Evolutionary conservation across 92 coral and sea anemone species (phyloP).

Genomic region (Zoanthus solanderi): DNA sequence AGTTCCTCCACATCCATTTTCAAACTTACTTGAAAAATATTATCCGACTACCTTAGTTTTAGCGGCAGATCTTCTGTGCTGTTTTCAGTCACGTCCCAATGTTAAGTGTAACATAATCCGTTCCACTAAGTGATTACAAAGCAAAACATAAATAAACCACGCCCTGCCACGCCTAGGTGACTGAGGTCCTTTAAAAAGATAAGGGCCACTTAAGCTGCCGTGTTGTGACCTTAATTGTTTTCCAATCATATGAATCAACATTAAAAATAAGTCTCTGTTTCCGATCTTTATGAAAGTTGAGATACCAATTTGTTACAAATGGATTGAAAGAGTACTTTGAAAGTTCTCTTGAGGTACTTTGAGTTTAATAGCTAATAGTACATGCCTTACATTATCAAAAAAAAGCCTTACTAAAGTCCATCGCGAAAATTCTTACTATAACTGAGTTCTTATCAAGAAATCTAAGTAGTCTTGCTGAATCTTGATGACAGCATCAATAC

Average conservation of each 20-base stretch:
- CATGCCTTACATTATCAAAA: neutral
- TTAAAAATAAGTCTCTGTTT: slow-evolving; percentile 38
- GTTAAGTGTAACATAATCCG: no score
- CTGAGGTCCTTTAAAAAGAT: neutral
- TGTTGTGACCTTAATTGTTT: slow-evolving; percentile 6
- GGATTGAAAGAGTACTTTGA: neutral
- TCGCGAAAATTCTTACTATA: no score
- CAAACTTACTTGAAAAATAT: no score
- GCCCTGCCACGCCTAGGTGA: no score
- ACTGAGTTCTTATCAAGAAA: slow-evolving; percentile 23
- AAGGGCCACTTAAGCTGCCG: slow-evolving; percentile 50
- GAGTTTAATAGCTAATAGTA: neutral
- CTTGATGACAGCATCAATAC: slow-evolving; percentile 30
- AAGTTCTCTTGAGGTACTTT: neutral
- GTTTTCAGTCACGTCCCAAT: no score
- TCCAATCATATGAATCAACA: slow-evolving; percentile 17
- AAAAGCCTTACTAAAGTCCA: no score
- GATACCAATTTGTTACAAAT: slow-evolving; percentile 24
- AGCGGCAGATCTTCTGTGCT: no score
- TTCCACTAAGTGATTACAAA: no score
- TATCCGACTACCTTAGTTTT: no score
- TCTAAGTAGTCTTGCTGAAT: neutral
- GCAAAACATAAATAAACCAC: no score
- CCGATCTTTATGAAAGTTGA: slow-evolving; percentile 42
- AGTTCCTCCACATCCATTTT: no score